Percentiles rank a stretch among this genome's conserved stretches.
These are phyloP conservation scores for Meteorus cinctellus DNA, from an alignment of 2,888 invertebrate species.

Conservation along the genomic window DNA sequence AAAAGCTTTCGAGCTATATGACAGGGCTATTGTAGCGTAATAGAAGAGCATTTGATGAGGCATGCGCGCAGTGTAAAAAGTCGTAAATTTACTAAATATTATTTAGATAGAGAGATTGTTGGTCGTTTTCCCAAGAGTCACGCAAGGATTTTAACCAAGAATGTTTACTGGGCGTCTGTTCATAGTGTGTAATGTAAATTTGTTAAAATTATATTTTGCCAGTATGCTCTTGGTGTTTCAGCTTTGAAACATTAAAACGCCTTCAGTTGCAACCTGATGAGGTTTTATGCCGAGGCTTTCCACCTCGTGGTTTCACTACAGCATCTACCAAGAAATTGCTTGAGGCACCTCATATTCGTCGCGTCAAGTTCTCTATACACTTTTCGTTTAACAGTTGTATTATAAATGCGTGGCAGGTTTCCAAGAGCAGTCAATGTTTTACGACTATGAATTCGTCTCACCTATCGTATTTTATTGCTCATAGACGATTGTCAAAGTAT, in stretches of 20 bases:
- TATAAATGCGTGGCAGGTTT: slow-evolving; percentile 19
- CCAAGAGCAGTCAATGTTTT: slow-evolving; percentile 27
- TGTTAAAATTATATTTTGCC: slow-evolving; percentile 10
- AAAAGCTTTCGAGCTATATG: neutral
- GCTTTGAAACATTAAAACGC: slow-evolving; percentile 9
- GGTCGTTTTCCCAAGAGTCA: neutral
- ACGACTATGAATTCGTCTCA: slow-evolving; percentile 14
- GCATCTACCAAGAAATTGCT: slow-evolving; percentile 9
- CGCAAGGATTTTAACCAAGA: neutral
- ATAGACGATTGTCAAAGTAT: slow-evolving; percentile 2
- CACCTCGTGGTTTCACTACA: neutral
- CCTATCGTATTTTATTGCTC: slow-evolving; percentile 13
- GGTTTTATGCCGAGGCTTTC: slow-evolving; percentile 17
- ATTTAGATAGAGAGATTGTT: neutral
- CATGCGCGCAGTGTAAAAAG: slow-evolving; percentile 1
- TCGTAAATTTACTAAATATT: neutral
- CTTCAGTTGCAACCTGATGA: neutral
- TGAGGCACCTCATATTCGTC: slow-evolving; percentile 1
- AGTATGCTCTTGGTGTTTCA: neutral
- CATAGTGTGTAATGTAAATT: slow-evolving; percentile 17
- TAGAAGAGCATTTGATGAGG: neutral
- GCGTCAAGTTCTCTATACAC: slow-evolving; percentile 9
- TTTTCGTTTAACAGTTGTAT: slow-evolving; percentile 22
- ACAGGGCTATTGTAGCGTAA: neutral
- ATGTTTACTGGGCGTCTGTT: slow-evolving; percentile 6